phyloP scores from a whole-genome alignment of 2,888 invertebrate species.

The Luffia ferchaultella region DNA sequence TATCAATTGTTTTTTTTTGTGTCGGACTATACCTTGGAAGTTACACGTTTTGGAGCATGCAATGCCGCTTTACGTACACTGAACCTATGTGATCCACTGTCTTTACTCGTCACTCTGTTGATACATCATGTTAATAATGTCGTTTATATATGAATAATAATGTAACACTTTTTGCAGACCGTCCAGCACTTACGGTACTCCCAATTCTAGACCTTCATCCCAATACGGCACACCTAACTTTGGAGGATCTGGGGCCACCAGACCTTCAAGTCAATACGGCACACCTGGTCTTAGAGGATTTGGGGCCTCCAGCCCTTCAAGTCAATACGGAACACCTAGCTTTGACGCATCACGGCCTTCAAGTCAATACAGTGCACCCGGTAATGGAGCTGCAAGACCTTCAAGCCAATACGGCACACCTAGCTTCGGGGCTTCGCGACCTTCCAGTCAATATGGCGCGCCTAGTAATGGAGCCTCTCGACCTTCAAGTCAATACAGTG shows the following conservation, averaged over 20 bases:
- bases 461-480: conserved; percentile 1
- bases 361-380: too few relatives aligned
- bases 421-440: background rate
- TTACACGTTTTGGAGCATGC: too few relatives aligned
- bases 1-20: too few relatives aligned
- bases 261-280: conserved; percentile 9
- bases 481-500: conserved; percentile 20
- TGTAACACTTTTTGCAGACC: conserved; percentile 30
- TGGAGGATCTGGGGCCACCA: conserved; percentile 6
- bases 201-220: conserved; percentile 20
- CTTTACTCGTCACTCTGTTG: too few relatives aligned
- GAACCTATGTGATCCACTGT: too few relatives aligned
- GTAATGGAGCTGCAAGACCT: too few relatives aligned
- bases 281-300: too few relatives aligned
- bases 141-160: background rate
- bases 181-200: conserved; percentile 51
- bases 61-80: too few relatives aligned
- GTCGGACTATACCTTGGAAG: too few relatives aligned
- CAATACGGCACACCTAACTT: conserved; percentile 16
- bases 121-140: background rate
- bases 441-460: background rate
- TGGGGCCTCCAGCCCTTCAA: conserved; percentile 3
- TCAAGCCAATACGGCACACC: background rate
- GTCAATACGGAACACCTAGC: conserved; percentile 9
- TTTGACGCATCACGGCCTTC: conserved; percentile 1